Evolutionary conservation across 2,797 vertebrate species (phyloP).

Genomic region (Lagodon rhomboides): DNA sequence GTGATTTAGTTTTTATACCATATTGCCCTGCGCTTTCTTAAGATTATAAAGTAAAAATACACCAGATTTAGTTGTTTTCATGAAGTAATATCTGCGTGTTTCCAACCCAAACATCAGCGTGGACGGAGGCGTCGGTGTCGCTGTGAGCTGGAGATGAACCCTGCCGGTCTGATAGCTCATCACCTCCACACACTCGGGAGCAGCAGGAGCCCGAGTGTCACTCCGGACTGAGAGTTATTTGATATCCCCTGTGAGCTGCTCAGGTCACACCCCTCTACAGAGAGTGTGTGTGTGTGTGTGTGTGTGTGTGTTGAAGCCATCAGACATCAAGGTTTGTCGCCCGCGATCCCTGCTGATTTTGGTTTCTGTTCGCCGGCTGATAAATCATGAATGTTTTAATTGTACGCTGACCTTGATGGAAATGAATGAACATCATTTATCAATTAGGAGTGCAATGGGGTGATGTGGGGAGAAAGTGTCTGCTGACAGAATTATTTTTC

Average conservation of each 20-base stretch:
- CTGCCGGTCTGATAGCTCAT: slow-evolving; percentile 38
- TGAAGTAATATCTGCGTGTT: neutral
- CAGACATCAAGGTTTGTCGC: slow-evolving; percentile 59
- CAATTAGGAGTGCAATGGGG: slow-evolving; percentile 77
- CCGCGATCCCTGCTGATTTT: slow-evolving; percentile 60
- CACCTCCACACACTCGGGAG: slow-evolving; percentile 47
- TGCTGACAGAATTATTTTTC: slow-evolving; percentile 76
- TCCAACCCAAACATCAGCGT: slow-evolving; percentile 42
- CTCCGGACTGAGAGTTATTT: slow-evolving; percentile 43
- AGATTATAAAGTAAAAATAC: neutral
- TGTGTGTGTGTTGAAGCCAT: slow-evolving; percentile 36
- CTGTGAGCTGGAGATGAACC: slow-evolving; percentile 40
- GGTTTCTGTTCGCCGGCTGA: slow-evolving; percentile 68
- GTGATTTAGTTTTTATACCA: no score
- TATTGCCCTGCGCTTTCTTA: no score
- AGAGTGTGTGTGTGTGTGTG: neutral
- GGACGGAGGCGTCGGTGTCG: slow-evolving; percentile 36
- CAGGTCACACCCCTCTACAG: slow-evolving; percentile 57
- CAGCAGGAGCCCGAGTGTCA: slow-evolving; percentile 50
- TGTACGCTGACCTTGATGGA: slow-evolving; percentile 81
- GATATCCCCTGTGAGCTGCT: slow-evolving; percentile 65
- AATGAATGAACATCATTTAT: slow-evolving; percentile 77
- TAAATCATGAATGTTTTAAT: slow-evolving; percentile 81
- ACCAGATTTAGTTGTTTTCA: neutral
- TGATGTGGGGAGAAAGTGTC: slow-evolving; percentile 57